A percentile compares a stretch with the other conserved stretches of the same genome.
These are phyloP conservation scores for Albula goreensis DNA, from an alignment of 2,113 vertebrate genomes.

Conservation along the genomic window DNA sequence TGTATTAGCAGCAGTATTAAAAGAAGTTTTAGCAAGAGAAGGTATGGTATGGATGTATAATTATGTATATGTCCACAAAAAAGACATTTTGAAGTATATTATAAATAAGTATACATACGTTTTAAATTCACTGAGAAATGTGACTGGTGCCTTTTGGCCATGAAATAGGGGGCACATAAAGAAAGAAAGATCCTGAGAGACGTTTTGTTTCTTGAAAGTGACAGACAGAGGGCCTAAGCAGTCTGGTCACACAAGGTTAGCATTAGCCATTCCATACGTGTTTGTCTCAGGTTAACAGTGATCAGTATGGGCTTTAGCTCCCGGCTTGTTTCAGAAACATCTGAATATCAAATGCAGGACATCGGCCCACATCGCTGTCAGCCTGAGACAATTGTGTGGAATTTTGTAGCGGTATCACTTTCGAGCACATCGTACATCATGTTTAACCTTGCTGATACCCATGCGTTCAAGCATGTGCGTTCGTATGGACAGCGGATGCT, in stretches of 20 bases:
- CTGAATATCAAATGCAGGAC: background rate
- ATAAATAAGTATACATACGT: too few relatives aligned
- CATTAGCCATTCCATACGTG: background rate
- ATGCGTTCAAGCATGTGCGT: background rate
- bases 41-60: background rate
- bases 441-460: background rate
- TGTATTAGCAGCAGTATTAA: too few relatives aligned
- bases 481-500: background rate
- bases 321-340: background rate
- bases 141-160: constrained; percentile 40
- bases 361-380: background rate
- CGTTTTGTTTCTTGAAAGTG: constrained; percentile 29
- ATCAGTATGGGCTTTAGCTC: background rate
- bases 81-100: too few relatives aligned
- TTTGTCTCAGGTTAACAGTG: background rate
- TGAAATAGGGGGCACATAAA: constrained; percentile 49
- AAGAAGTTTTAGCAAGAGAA: too few relatives aligned
- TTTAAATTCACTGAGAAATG: too few relatives aligned
- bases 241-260: background rate
- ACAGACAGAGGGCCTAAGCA: background rate
- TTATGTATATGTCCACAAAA: background rate
- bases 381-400: background rate
- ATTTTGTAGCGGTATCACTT: background rate
- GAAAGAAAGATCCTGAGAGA: constrained; percentile 41
- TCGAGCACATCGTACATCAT: background rate